Conservation (phyloP, 2,113 vertebrate species). For the Platanista minor region DNA sequence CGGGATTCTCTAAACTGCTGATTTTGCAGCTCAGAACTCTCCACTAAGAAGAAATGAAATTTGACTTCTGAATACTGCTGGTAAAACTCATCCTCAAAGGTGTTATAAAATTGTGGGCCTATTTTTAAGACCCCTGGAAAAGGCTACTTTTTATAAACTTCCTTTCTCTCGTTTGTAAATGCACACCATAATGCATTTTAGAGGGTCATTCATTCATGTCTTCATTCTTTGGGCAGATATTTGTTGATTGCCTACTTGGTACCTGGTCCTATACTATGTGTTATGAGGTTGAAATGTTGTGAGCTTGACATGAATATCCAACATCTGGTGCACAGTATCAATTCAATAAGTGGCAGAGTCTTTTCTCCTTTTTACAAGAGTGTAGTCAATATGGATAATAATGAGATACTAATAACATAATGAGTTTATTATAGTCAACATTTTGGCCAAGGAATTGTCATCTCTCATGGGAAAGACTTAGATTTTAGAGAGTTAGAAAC, state of each 20-base stretch:
- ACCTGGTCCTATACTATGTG: not conserved
- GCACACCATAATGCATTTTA: not conserved
- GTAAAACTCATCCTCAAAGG: not conserved
- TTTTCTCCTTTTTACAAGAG: not conserved
- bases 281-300: not conserved
- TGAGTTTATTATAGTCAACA: not conserved
- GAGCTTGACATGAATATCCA: not conserved
- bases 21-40: not conserved
- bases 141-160: not conserved
- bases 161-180: not conserved
- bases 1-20: not conserved
- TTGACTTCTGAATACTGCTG: not conserved
- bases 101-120: not conserved
- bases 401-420: not conserved
- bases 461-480: not conserved
- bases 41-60: not conserved
- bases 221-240: not conserved
- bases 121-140: not conserved
- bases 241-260: not conserved
- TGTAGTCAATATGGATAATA: not conserved
- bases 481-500: not conserved
- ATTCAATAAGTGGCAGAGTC: not conserved
- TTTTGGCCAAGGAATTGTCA: not conserved
- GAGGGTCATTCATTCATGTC: not conserved
- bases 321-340: not conserved